Percentiles rank a stretch among this genome's conserved stretches.
Conservation (phyloP, 2,113 vertebrate genomes). For the Microcebus jonahi region DNA sequence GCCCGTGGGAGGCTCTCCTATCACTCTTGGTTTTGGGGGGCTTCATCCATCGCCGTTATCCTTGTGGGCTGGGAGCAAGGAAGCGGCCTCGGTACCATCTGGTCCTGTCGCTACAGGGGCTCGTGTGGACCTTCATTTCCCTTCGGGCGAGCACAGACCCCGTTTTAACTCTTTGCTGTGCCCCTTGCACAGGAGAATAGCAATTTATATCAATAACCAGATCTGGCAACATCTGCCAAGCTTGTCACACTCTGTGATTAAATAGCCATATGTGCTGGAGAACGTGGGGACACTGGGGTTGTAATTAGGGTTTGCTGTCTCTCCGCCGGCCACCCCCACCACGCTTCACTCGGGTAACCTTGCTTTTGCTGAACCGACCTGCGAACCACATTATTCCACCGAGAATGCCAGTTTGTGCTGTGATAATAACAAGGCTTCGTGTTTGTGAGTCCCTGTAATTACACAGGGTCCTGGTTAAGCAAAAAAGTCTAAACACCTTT, state of each 20-base stretch:
- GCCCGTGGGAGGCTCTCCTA: background rate
- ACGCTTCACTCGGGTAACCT: constrained; percentile 26
- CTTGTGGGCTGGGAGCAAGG: background rate
- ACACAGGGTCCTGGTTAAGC: background rate
- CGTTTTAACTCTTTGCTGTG: constrained; percentile 68
- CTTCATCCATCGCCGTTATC: background rate
- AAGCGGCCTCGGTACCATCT: background rate
- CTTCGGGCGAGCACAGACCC: constrained; percentile 22
- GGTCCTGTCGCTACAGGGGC: constrained; percentile 38
- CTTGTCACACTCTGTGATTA: constrained; percentile 65
- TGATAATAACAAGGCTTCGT: background rate
- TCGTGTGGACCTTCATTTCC: background rate
- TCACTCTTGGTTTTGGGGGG: background rate
- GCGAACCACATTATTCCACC: constrained; percentile 42
- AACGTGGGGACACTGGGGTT: background rate
- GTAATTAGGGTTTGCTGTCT: constrained; percentile 30
- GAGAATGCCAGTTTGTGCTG: constrained; percentile 25
- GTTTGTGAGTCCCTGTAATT: background rate
- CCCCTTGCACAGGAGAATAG: constrained; percentile 50
- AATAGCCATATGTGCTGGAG: constrained; percentile 61
- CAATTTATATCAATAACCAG: constrained; percentile 75
- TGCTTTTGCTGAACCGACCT: constrained; percentile 51
- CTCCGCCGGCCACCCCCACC: background rate
- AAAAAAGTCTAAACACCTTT: background rate
- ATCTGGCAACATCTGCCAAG: constrained; percentile 73